A percentile compares a stretch with the other conserved stretches of the same genome.
Conservation (phyloP, 1,140 invertebrate species). For the Druon quercuslanigerum region DNA sequence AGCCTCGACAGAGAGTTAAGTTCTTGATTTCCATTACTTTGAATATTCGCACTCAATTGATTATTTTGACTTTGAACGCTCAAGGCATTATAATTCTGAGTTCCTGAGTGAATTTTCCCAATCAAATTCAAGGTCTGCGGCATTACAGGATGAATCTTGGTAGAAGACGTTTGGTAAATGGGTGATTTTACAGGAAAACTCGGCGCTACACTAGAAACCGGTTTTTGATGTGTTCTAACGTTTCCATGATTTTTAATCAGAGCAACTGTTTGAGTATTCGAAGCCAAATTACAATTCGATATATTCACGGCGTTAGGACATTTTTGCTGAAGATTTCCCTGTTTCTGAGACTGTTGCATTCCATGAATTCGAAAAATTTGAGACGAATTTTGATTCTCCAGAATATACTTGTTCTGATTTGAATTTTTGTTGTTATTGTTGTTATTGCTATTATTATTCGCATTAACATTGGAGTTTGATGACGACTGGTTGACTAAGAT, state of each 20-base stretch:
- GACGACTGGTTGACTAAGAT: constrained; percentile 50
- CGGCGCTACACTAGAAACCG: constrained; percentile 88
- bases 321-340: constrained; percentile 55
- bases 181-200: constrained; percentile 83
- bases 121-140: constrained; percentile 81
- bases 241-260: constrained; percentile 60
- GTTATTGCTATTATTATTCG: constrained; percentile 59
- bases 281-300: constrained; percentile 54
- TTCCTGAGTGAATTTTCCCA: constrained; percentile 69
- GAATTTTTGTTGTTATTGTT: constrained; percentile 54
- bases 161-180: constrained; percentile 87
- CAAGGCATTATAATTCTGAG: constrained; percentile 55
- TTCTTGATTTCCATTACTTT: constrained; percentile 54
- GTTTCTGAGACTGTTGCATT: constrained; percentile 46
- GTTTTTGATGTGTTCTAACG: constrained; percentile 78
- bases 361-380: constrained; percentile 59
- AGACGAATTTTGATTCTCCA: constrained; percentile 63
- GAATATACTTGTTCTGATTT: constrained; percentile 49
- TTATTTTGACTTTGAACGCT: constrained; percentile 47
- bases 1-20: constrained; percentile 59
- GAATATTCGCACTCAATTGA: constrained; percentile 45
- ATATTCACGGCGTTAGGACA: neutral
- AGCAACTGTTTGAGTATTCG: constrained; percentile 45
- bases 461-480: constrained; percentile 52
- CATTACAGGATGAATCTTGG: constrained; percentile 87